phyloP scores from a whole-genome alignment of 1,140 invertebrate species.

The Phocides pigmalion region DNA sequence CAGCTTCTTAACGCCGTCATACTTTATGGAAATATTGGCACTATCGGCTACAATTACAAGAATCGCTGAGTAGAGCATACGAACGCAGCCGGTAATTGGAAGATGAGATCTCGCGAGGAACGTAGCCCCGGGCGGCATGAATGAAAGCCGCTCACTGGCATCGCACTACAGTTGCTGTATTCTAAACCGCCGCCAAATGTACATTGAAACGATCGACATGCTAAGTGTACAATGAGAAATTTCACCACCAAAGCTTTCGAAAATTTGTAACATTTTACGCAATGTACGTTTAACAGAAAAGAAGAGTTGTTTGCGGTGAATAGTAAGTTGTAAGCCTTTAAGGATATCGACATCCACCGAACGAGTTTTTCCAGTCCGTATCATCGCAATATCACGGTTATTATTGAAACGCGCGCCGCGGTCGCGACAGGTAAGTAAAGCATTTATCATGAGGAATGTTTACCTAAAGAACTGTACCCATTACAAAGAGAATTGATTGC shows the following conservation, averaged over 20 bases:
- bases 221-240: constrained; percentile 25
- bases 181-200: constrained; percentile 29
- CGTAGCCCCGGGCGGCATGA: constrained; percentile 77
- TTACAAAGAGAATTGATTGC: constrained; percentile 33
- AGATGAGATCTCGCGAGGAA: constrained; percentile 79
- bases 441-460: constrained; percentile 78
- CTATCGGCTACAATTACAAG: constrained; percentile 73
- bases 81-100: constrained; percentile 74
- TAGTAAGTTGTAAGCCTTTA: constrained; percentile 57
- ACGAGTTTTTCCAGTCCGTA: constrained; percentile 83
- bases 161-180: constrained; percentile 55
- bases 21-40: constrained; percentile 52
- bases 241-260: not conserved
- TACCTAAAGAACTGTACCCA: constrained; percentile 56
- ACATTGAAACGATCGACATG: constrained; percentile 7
- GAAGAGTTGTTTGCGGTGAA: constrained; percentile 25
- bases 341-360: constrained; percentile 81
- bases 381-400: constrained; percentile 83
- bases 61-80: constrained; percentile 65
- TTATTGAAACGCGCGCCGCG: constrained; percentile 77
- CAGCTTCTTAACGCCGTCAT: constrained; percentile 34
- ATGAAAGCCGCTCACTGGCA: constrained; percentile 78
- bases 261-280: constrained; percentile 32
- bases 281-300: constrained; percentile 41
- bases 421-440: constrained; percentile 78